phyloP scores from a whole-genome alignment of 1,140 invertebrate species.

The Halotydeus destructor region DNA sequence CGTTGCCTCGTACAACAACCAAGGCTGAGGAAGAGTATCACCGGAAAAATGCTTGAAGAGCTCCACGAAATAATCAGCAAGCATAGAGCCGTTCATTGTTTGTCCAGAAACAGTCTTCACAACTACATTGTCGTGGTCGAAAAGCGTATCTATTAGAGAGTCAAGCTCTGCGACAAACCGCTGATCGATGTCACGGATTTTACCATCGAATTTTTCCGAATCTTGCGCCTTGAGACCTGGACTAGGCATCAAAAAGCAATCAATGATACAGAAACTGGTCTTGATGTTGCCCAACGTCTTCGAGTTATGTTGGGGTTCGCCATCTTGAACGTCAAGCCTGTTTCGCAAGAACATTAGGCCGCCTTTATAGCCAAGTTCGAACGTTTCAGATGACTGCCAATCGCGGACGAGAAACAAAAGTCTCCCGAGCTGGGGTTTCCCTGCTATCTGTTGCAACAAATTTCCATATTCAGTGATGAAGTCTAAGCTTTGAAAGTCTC shows the following conservation, averaged over 20 bases:
- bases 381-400: constrained; percentile 97
- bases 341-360: constrained; percentile 61
- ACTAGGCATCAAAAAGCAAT: constrained; percentile 94
- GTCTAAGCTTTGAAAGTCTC: no score
- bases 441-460: constrained; percentile 70
- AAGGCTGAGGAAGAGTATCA: no score
- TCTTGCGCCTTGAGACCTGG: constrained; percentile 89
- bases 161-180: constrained; percentile 75
- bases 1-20: no score
- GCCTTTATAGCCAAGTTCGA: constrained; percentile 68
- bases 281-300: constrained; percentile 77
- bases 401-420: constrained; percentile 88
- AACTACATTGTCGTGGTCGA: constrained; percentile 73
- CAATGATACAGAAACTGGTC: constrained; percentile 81
- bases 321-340: constrained; percentile 58
- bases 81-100: constrained; percentile 67
- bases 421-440: constrained; percentile 46
- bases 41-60: no score
- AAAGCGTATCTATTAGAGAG: constrained; percentile 61
- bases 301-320: constrained; percentile 83
- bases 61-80: constrained; percentile 93
- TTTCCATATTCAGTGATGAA: constrained; percentile 86
- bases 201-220: constrained; percentile 87
- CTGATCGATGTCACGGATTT: constrained; percentile 68
- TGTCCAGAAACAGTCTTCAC: constrained; percentile 90